Percentiles rank a stretch among this genome's conserved stretches.
phyloP scores from a whole-genome alignment of 2,113 vertebrate genomes.

The Triplophysa tibetana region DNA sequence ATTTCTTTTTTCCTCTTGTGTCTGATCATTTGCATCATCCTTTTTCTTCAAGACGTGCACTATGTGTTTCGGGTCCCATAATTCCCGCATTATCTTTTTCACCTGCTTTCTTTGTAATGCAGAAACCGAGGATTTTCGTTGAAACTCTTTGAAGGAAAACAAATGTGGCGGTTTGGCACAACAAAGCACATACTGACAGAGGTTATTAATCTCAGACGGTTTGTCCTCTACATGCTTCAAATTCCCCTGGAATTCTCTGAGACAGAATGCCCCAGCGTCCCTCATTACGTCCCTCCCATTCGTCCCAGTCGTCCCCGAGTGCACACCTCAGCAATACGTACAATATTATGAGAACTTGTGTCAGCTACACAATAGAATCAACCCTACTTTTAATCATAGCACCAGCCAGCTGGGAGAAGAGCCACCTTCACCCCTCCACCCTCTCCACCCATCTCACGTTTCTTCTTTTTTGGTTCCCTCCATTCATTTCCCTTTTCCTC shows the following conservation, averaged over 20 bases:
- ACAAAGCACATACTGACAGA: conserved; percentile 52
- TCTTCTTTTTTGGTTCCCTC: conserved; percentile 56
- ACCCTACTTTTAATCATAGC: conserved; percentile 73
- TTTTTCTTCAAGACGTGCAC: background rate
- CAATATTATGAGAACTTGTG: conserved; percentile 55
- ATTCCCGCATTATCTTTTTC: background rate
- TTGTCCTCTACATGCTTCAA: conserved; percentile 33
- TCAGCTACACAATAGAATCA: conserved; percentile 58
- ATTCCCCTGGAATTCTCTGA: conserved; percentile 4
- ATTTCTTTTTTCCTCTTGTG: conserved; percentile 46
- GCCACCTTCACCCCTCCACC: conserved; percentile 55
- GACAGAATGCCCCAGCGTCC: conserved; percentile 9
- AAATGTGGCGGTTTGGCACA: conserved; percentile 42
- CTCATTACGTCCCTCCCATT: conserved; percentile 40
- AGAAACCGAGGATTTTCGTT: conserved; percentile 58
- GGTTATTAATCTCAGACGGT: conserved; percentile 63
- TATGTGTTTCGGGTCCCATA: conserved; percentile 13
- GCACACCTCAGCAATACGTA: conserved; percentile 58
- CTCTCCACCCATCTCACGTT: conserved; percentile 61
- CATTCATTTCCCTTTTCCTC: conserved; percentile 31
- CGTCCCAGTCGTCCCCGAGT: conserved; percentile 43
- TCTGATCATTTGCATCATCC: conserved; percentile 57
- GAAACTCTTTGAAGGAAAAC: conserved; percentile 57
- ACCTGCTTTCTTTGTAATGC: conserved; percentile 10
- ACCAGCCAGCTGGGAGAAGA: conserved; percentile 62